A percentile compares a stretch with the other conserved stretches of the same genome.
phyloP scores from a whole-genome alignment of 30 jellyfish, hydroid and myxozoan species.

The Cassiopea xamachana region DNA sequence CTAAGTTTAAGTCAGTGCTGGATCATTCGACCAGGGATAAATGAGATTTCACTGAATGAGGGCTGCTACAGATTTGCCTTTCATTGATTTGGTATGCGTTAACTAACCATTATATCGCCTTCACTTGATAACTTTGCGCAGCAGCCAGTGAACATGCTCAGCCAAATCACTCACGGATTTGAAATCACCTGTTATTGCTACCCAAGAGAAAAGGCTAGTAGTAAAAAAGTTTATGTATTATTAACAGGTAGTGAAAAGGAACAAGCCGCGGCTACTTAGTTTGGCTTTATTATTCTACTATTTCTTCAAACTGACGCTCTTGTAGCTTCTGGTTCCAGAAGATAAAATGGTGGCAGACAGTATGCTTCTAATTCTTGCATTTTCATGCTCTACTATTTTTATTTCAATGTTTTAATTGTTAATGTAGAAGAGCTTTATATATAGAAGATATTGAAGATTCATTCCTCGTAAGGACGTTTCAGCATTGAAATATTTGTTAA shows the following conservation, averaged over 20 bases:
- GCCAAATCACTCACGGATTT: conserved; percentile 70
- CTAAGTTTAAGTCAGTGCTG: too few relatives aligned
- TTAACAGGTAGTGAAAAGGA: conserved; percentile 17
- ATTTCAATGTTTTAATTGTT: neutral
- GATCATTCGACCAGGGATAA: too few relatives aligned
- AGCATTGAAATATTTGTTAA: too few relatives aligned
- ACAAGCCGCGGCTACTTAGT: conserved; percentile 10
- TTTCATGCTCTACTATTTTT: neutral
- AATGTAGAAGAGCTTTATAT: too few relatives aligned
- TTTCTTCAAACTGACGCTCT: neutral
- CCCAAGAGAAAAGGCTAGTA: conserved; percentile 68
- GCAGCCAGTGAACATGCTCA: conserved; percentile 66
- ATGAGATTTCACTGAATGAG: too few relatives aligned
- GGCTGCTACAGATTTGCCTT: neutral
- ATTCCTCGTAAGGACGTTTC: too few relatives aligned
- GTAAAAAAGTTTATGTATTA: conserved; percentile 35
- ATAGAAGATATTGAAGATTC: too few relatives aligned
- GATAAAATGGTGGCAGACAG: neutral
- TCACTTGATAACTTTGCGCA: neutral
- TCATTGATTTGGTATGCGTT: neutral
- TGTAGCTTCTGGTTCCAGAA: neutral
- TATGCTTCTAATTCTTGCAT: neutral
- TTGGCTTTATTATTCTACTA: neutral
- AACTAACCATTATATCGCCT: neutral
- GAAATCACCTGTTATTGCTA: conserved; percentile 49